Evolutionary conservation across 2,797 vertebrate species (phyloP), one percentile per base, ranked within the genome.

Genomic region (Hemitrygon akajei): DNA sequence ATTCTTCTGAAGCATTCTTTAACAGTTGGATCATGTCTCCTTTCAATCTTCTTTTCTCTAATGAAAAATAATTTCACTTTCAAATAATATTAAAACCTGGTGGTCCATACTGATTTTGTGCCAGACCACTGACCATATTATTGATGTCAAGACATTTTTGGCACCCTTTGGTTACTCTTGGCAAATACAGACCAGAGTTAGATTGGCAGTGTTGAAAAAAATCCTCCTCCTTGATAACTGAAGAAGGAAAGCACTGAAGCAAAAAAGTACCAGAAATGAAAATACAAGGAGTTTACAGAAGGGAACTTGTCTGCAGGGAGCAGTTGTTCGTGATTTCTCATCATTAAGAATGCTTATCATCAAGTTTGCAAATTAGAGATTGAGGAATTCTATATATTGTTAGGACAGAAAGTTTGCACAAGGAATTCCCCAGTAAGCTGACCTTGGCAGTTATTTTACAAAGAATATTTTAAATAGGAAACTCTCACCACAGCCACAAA

Each of bases 381-480:
- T 66, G n/a, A 18, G 69, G 18, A 69, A 10, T 11, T 18, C 60
- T 25, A 1, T 25, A 69, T 20, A 37, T 37, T 22, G 16, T 69
- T 89, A n/a, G 34, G 63, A n/a, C 66, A 89, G n/a, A 37, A 37
- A 37, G n/a, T 89, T 89, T 89, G n/a, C 6, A 20, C 20, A 69
- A 89, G 66, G 20, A 37, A 66, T 22, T 89, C 86, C 91, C 69
- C 69, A 56, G 91, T 75, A 93, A 76, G 71, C 40, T 47, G 91
- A 93, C 58, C 34, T 76, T 93, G 47, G 25, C 56, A 75, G 40
- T 75, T 76, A 30, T 10, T 75, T 93, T 75, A 58, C 22, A 76
- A 71, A 93, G 40, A 75, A 75, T 93, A 76, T 76, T 91, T 93
- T 56, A 93, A 75, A 93, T 47, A 16, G 40, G 37, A 93, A 93